A percentile compares a stretch with the other conserved stretches of the same genome.
Evolutionary conservation across 2,113 vertebrate genomes (phyloP).

Genomic region (Paralichthys olivaceus): DNA sequence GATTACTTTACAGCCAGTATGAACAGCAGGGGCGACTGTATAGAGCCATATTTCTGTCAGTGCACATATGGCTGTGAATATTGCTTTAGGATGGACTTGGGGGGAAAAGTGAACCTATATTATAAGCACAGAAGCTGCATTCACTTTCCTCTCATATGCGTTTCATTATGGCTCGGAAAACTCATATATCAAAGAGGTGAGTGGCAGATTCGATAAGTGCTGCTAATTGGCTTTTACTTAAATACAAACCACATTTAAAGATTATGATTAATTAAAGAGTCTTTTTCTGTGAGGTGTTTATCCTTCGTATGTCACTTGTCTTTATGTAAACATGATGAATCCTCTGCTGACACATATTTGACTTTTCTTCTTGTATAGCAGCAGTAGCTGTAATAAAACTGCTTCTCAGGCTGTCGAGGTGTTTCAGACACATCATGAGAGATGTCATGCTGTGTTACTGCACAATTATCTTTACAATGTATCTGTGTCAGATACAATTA

Average conservation of each 20-base stretch:
- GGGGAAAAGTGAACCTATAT: not conserved
- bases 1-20: not conserved
- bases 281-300: not conserved
- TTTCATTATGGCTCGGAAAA: not conserved
- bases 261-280: not conserved
- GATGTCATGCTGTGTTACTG: not conserved
- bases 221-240: not conserved
- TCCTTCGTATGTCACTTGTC: not conserved
- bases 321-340: not conserved
- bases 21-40: not conserved
- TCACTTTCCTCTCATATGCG: not conserved
- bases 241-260: not conserved
- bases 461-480: not conserved
- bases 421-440: constrained; percentile 11
- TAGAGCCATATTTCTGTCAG: not conserved
- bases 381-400: not conserved
- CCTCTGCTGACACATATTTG: not conserved
- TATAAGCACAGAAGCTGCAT: not conserved
- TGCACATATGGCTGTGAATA: not conserved
- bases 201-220: not conserved
- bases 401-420: not conserved
- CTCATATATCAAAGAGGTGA: not conserved
- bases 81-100: not conserved
- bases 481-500: not conserved
- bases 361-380: not conserved